A percentile compares a stretch with the other conserved stretches of the same genome.
Conservation (phyloP, 2,797 vertebrate species). For the Sebastes goodei region DNA sequence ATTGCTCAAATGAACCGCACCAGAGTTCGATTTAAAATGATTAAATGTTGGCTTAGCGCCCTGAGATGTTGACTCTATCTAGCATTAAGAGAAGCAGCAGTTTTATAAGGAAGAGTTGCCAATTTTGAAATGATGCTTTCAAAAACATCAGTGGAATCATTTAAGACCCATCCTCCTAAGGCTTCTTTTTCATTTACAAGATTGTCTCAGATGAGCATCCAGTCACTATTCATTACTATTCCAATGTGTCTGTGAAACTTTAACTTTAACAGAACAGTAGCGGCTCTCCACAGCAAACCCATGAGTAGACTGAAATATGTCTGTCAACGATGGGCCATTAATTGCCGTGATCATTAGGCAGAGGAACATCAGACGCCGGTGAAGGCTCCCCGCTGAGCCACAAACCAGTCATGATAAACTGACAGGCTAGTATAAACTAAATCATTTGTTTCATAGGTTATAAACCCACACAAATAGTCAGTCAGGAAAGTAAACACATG, state of each 20-base stretch:
- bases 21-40: no score
- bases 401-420: constrained; percentile 18
- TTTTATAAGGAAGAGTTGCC: background rate
- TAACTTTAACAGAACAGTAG: constrained; percentile 28
- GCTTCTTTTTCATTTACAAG: constrained; percentile 23
- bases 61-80: background rate
- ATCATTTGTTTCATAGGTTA: constrained; percentile 21
- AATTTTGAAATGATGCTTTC: constrained; percentile 7
- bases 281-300: constrained; percentile 15
- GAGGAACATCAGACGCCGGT: constrained; percentile 19
- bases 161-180: constrained; percentile 7
- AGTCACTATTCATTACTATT: constrained; percentile 37
- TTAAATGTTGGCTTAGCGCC: no score
- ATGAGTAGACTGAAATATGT: constrained; percentile 27
- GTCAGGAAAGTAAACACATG: constrained; percentile 5
- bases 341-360: constrained; percentile 45
- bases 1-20: no score
- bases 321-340: constrained; percentile 40
- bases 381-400: constrained; percentile 25
- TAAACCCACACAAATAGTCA: constrained; percentile 3
- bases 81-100: background rate
- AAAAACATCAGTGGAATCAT: constrained; percentile 3
- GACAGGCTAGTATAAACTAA: background rate
- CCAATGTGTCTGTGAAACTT: constrained; percentile 27
- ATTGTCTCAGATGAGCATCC: constrained; percentile 18